Percentiles rank a stretch among this genome's conserved stretches.
Conservation (phyloP, 2,888 invertebrate genomes). For the Drosophila buzzatii region DNA sequence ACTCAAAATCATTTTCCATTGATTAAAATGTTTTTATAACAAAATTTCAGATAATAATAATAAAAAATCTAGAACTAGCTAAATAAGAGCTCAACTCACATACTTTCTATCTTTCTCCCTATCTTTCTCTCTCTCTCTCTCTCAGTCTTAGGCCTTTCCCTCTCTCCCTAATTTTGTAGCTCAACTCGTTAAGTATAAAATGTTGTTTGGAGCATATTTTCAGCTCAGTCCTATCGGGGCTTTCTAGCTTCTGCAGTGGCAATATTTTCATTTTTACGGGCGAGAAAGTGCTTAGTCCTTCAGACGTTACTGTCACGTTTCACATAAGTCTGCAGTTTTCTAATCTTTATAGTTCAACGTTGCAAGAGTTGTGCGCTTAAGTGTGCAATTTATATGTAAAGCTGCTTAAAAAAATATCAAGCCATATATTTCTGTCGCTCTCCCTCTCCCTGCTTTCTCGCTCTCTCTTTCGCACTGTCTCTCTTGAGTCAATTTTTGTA, state of each 20-base stretch:
- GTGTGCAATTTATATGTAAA: constrained; percentile 78
- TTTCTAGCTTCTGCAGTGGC: constrained; percentile 2
- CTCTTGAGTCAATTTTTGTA: constrained; percentile 70
- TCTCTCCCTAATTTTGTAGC: not conserved
- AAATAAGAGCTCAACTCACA: not conserved
- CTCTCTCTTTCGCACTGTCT: constrained; percentile 26
- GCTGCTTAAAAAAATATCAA: constrained; percentile 67
- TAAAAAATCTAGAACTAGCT: not conserved
- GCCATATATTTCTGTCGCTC: constrained; percentile 35
- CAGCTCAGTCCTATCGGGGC: constrained; percentile 16
- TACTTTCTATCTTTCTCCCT: not conserved
- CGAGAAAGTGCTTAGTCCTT: constrained; percentile 31
- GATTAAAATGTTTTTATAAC: too few relatives aligned
- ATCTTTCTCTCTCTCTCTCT: not conserved
- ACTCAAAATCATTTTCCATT: too few relatives aligned
- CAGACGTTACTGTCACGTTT: constrained; percentile 49
- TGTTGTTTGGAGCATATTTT: constrained; percentile 41
- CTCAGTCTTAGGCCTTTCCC: too few relatives aligned
- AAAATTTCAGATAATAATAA: too few relatives aligned
- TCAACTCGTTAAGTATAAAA: not conserved
- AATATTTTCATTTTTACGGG: not conserved
- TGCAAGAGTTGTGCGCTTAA: constrained; percentile 72
- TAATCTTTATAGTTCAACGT: constrained; percentile 71
- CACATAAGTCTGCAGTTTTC: constrained; percentile 70
- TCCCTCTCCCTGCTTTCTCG: constrained; percentile 32